Evolutionary conservation across 2,888 invertebrate genomes (phyloP).

Genomic region (Uloborus plumipes): DNA sequence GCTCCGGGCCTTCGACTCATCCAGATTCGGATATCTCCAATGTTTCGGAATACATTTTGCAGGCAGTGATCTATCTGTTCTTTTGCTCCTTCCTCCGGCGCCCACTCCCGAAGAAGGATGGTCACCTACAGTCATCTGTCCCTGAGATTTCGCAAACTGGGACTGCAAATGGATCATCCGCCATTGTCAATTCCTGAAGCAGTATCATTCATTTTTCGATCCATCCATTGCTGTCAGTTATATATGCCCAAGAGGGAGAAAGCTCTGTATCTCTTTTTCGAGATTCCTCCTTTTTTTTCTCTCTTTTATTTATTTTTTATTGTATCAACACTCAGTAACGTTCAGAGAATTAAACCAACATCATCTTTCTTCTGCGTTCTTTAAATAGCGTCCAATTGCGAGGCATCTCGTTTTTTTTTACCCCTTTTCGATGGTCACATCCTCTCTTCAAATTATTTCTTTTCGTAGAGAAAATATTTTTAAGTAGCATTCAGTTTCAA

Average conservation of each 20-base stretch:
- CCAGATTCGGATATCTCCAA: conserved; percentile 48
- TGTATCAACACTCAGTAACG: background rate
- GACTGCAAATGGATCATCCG: conserved; percentile 43
- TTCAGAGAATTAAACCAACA: conserved; percentile 42
- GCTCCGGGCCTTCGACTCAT: conserved; percentile 26
- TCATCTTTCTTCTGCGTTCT: conserved; percentile 38
- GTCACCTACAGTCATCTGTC: conserved; percentile 61
- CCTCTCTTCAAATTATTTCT: too few species aligned
- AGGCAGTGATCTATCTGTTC: conserved; percentile 29
- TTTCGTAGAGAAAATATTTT: too few species aligned
- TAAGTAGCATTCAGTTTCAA: background rate
- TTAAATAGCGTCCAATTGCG: background rate
- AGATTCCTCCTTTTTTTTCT: background rate
- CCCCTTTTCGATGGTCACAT: too few species aligned
- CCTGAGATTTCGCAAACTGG: conserved; percentile 52
- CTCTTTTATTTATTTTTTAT: conserved; percentile 1
- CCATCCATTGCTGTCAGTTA: conserved; percentile 59
- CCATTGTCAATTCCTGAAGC: conserved; percentile 44
- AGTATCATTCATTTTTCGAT: conserved; percentile 42
- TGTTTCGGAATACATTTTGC: conserved; percentile 42
- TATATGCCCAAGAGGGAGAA: conserved; percentile 43
- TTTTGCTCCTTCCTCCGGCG: background rate
- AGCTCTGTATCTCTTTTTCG: conserved; percentile 24
- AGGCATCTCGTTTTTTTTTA: too few species aligned
- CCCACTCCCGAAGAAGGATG: conserved; percentile 28